Evolutionary conservation across 2,888 invertebrate genomes (phyloP), one percentile per base, ranked within the genome.

Genomic region (Ophioninae sp.): DNA sequence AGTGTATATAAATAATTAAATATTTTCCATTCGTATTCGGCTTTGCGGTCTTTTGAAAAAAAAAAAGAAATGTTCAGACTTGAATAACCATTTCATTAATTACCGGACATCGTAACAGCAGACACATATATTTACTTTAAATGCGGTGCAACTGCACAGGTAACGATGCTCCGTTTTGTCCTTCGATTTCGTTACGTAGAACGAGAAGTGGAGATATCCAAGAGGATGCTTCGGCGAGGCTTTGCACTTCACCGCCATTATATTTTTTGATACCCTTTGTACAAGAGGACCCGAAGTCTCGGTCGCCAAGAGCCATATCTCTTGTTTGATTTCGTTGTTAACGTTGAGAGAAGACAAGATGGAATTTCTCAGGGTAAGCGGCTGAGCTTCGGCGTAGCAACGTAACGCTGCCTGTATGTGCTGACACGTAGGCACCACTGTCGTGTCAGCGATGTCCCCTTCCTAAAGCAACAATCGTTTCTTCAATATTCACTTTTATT

Each of bases 161-260:
- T 94, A 95, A 89, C 94, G 94, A 89, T 94, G 93, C 86, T 95
- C 94, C 76, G 93, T 90, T 88, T 92, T 91, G 79, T 94, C 93
- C 86, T 93, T 93, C 41, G 91, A 89, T 88, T 93, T 94, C n/a
- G 93, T 93, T 65, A 93, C 93, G 88, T 94, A 94, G 89, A 96
- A 95, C 87, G 94, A 94, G 89, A 96, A 95, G 91, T 96, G 96
- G 56, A 96, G 93, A 90, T 95, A 96, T 10, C 96, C 96, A 30
- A 96, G 93, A 0, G 96, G 96, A 90, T 96, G 95, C 85, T 95
- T 95, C 0, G 94, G 94, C 74, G 94, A 95, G 8, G 94, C 94
- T 91, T 95, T 95, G 89, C 96, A 96, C 89, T 95, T 95, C 1
- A 96, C 96, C 69, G 95, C 96, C 95, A 96, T 95, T 56, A 95